phyloP scores from a whole-genome alignment of 2,113 vertebrate species.

The Illadopsis cleaveri region DNA sequence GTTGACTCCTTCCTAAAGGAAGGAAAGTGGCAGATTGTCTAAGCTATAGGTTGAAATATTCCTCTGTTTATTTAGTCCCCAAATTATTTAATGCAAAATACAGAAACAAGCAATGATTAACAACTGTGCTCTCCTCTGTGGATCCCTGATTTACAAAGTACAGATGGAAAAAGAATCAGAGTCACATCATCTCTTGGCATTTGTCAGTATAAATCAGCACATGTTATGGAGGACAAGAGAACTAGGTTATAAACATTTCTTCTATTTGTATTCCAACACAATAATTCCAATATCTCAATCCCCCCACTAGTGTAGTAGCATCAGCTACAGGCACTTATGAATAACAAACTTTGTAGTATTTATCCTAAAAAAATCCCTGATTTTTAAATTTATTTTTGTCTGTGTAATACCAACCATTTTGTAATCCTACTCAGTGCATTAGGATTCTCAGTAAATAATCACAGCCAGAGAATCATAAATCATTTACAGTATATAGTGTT shows the following conservation, averaged over 20 bases:
- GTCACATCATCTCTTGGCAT: neutral
- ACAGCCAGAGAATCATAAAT: constrained; percentile 19
- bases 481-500: neutral
- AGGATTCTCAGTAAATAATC: constrained; percentile 33
- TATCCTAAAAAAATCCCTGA: neutral
- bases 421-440: neutral
- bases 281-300: neutral
- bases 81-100: neutral
- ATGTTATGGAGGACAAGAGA: neutral
- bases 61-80: neutral
- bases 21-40: neutral
- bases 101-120: neutral
- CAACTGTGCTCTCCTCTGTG: neutral
- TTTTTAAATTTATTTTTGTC: neutral
- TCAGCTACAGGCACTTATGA: neutral
- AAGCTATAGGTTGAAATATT: neutral
- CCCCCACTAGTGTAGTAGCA: neutral
- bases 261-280: neutral
- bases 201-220: neutral
- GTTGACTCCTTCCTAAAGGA: neutral
- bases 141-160: neutral
- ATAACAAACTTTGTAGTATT: neutral
- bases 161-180: neutral
- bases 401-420: neutral
- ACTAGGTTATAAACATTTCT: neutral